Evolutionary conservation across 2,888 invertebrate genomes (phyloP).

Genomic region (Heliconius charithonia): DNA sequence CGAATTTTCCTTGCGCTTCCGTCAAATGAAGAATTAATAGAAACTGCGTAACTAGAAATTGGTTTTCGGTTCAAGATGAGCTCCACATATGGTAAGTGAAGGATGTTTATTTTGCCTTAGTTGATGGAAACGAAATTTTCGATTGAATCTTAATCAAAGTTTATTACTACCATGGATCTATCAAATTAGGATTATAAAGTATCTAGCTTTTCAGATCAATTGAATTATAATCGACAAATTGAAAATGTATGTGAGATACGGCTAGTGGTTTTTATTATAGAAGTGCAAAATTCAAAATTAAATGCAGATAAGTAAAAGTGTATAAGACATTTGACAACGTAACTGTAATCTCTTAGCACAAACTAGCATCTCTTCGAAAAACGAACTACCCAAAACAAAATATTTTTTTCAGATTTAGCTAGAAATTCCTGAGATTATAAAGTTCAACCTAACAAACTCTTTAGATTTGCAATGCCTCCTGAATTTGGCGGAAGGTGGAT

Average conservation of each 20-base stretch:
- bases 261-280: no score
- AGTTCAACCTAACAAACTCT: no score
- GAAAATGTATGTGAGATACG: no score
- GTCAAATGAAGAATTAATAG: constrained; percentile 51
- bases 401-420: no score
- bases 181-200: not conserved
- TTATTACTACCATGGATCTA: not conserved
- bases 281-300: no score
- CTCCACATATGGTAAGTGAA: constrained; percentile 40
- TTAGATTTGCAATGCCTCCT: no score
- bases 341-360: no score
- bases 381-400: no score
- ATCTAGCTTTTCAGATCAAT: not conserved
- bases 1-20: constrained; percentile 39
- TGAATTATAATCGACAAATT: not conserved
- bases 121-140: constrained; percentile 21
- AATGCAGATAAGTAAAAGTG: no score
- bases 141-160: not conserved
- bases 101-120: constrained; percentile 37
- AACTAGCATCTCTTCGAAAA: no score
- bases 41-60: constrained; percentile 51
- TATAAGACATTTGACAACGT: no score
- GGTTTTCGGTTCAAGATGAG: constrained; percentile 46
- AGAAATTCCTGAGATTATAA: no score
- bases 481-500: not conserved